These are phyloP conservation scores for Zeuzera pyrina DNA, from an alignment of 2,888 invertebrate species.

Conservation along the genomic window DNA sequence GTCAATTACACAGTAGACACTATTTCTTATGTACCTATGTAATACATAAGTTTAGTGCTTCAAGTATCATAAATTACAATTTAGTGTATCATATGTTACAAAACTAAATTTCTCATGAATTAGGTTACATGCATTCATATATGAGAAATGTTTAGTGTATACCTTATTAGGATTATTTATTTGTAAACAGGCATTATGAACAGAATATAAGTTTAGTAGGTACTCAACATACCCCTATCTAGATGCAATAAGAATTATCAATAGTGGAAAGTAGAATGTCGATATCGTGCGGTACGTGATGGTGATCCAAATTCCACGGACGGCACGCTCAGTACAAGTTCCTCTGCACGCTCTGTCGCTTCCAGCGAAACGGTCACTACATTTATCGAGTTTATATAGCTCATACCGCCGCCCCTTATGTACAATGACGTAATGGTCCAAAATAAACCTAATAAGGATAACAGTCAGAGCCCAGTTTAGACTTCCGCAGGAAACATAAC, in stretches of 20 bases:
- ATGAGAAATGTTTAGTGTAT: too few species aligned
- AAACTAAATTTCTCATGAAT: too few species aligned
- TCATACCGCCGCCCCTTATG: too few species aligned
- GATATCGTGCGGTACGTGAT: conserved; percentile 8
- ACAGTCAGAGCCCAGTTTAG: conserved; percentile 29
- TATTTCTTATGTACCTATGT: too few species aligned
- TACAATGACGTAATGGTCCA: conserved; percentile 69
- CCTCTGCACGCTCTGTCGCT: conserved; percentile 19
- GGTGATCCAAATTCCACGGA: conserved; percentile 32
- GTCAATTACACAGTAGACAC: too few species aligned
- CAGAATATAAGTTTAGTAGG: too few species aligned
- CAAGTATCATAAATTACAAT: too few species aligned
- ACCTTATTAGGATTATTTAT: too few species aligned
- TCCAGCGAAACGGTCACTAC: conserved; percentile 21
- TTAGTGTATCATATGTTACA: too few species aligned
- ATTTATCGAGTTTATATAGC: conserved; percentile 22
- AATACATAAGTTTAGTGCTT: too few species aligned
- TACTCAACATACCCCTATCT: background rate
- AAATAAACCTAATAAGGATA: conserved; percentile 67
- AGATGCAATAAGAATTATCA: background rate
- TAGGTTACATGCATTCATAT: too few species aligned
- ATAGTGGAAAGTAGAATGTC: background rate
- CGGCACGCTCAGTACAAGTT: conserved; percentile 22
- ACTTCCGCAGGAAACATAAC: conserved; percentile 25
- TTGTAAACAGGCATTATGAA: too few species aligned